These are phyloP conservation scores for Anthonomus grandis DNA, from an alignment of 1,140 invertebrate genomes.

Conservation along the genomic window DNA sequence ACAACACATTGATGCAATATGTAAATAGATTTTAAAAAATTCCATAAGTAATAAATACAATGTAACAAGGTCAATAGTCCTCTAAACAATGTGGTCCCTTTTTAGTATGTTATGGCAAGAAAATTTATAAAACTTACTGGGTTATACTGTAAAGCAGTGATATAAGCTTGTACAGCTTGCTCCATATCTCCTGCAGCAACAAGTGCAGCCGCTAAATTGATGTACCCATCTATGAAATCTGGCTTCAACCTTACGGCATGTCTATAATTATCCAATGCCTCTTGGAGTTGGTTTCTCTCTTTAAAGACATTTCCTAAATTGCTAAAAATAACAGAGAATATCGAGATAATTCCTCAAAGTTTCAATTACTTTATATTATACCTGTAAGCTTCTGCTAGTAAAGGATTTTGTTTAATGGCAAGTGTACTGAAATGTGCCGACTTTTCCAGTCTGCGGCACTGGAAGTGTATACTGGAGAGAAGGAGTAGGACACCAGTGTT, in stretches of 20 bases:
- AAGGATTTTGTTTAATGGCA: constrained; percentile 97
- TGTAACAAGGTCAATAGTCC: no score
- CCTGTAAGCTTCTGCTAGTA: constrained; percentile 95
- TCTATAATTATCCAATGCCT: constrained; percentile 94
- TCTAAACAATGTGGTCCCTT: no score
- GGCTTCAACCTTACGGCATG: constrained; percentile 98
- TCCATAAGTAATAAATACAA: no score
- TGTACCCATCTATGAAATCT: constrained; percentile 99
- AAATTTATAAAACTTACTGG: constrained; percentile 86
- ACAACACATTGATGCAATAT: no score
- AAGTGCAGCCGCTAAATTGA: constrained; percentile 96
- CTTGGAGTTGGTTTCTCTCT: constrained; percentile 91
- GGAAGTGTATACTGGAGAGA: constrained; percentile 98
- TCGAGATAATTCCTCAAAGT: background rate
- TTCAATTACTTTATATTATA: no score
- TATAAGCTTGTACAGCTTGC: constrained; percentile 97
- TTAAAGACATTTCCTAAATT: constrained; percentile 99
- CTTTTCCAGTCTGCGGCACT: constrained; percentile 94
- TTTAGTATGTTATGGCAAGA: no score
- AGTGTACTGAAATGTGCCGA: constrained; percentile 93
- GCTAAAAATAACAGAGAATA: constrained; percentile 55
- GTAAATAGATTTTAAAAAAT: no score
- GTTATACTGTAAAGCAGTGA: constrained; percentile 98
- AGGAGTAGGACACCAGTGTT: constrained; percentile 95
- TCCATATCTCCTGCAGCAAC: constrained; percentile 99